Evolutionary conservation across 53 echinoderm and acorn worm species (phyloP), one percentile per base, ranked within the genome.

Genomic region (Paelopatides confundens): DNA sequence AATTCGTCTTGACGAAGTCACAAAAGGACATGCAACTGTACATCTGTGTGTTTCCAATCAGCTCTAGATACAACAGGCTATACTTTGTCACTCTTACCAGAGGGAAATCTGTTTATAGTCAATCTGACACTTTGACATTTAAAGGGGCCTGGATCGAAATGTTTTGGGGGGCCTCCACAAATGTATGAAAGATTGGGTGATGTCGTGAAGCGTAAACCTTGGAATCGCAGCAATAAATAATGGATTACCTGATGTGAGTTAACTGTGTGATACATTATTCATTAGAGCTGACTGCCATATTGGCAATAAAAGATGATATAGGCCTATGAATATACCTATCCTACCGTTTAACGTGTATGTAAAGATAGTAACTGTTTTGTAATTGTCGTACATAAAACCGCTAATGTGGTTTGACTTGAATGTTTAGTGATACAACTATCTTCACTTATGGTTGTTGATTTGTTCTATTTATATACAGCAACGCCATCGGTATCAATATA

Each of bases 61-160:
- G 74, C 26, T 40, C 74, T n/a, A 24, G 27, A 74, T 40, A 74
- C 46, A 74, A 74, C 40, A 27, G 46, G 46, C 39, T 29, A 74
- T 26, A 26, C 79, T 79, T 30, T 67, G 79, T 48, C 33, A 53
- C 32, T 51, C 79, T 79, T 79, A 18, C 11, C 79, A n/a, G 6
- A 34, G 53, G 52, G 79, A 79, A 53, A 50, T 79, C 51, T 79
- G 49, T 52, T 29, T 29, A 32, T 27, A 79, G 79, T 79, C 79
- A 51, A 52, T 53, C 30, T 30, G 50, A 79, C 79, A 79, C 79
- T 50, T 11, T 79, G 79, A 53, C 79, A 79, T 79, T 79, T 79
- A 8, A 26, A 79, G 48, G 51, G 51, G 48, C 51, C 79, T 51
- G 38, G 43, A 43, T 76, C 40, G 76, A 76, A 76, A 79, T 79